Conservation (phyloP, 1,140 invertebrate genomes). For the Zaprionus davidi region DNA sequence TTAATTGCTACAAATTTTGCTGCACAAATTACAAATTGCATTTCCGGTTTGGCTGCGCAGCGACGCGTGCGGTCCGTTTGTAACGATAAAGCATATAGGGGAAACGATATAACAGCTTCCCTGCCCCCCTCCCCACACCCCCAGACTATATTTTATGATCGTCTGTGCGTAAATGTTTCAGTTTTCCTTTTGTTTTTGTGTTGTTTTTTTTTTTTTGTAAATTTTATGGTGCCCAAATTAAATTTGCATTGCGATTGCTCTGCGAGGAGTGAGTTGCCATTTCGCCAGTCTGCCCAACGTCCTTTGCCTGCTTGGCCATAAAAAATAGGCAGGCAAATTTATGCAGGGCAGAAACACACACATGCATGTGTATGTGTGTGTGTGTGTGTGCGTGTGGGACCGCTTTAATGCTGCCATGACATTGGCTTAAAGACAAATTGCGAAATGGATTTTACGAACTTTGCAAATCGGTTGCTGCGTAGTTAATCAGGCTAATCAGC, state of each 20-base stretch:
- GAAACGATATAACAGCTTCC: not conserved
- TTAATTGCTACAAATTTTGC: constrained; percentile 79
- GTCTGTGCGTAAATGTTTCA: constrained; percentile 38
- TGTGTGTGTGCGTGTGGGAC: not conserved
- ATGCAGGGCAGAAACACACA: constrained; percentile 37
- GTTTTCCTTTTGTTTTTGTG: not conserved
- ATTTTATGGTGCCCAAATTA: constrained; percentile 66
- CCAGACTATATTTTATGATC: constrained; percentile 52
- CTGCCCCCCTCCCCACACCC: not conserved
- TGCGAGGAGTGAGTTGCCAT: constrained; percentile 41
- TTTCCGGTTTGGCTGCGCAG: constrained; percentile 70
- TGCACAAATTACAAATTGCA: constrained; percentile 78
- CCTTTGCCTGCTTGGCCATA: constrained; percentile 47
- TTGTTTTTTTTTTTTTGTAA: constrained; percentile 16
- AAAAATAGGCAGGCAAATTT: constrained; percentile 57
- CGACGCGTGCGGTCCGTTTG: constrained; percentile 52
- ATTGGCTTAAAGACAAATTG: constrained; percentile 4
- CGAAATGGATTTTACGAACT: not conserved
- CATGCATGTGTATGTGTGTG: constrained; percentile 28
- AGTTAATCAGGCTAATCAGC: not conserved
- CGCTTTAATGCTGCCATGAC: constrained; percentile 14
- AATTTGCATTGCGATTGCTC: constrained; percentile 73
- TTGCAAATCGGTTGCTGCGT: not conserved
- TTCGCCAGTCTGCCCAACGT: constrained; percentile 17
- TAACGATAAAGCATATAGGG: constrained; percentile 18